Conservation (phyloP, 2,888 invertebrate genomes). For the Acanthoscelides obtectus region DNA sequence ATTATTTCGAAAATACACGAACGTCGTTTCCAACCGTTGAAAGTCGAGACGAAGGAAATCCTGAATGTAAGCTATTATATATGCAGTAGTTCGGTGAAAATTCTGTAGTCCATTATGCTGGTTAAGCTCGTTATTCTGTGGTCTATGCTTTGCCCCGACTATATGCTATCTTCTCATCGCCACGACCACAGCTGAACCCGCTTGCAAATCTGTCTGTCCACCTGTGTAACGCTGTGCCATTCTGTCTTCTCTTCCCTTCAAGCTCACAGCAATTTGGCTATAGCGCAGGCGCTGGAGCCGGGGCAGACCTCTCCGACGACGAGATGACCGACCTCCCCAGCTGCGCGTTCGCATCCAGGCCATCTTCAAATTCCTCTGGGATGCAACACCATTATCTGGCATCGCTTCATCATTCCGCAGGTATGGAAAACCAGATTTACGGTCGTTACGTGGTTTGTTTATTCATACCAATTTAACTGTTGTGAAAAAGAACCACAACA, state of each 20-base stretch:
- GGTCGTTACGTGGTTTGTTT: too few relatives aligned
- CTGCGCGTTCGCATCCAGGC: conserved; percentile 70
- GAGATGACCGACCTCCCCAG: conserved; percentile 71
- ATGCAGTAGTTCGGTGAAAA: too few relatives aligned
- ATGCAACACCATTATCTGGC: conserved; percentile 44
- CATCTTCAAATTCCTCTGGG: conserved; percentile 30
- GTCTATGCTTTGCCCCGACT: too few relatives aligned
- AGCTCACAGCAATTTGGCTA: conserved; percentile 44
- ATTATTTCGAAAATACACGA: too few relatives aligned
- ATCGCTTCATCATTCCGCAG: conserved; percentile 42
- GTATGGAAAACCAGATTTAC: conserved; percentile 29
- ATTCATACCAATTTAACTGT: too few relatives aligned
- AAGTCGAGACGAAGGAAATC: too few relatives aligned
- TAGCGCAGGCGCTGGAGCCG: conserved; percentile 41
- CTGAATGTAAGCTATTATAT: too few relatives aligned
- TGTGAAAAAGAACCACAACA: too few relatives aligned
- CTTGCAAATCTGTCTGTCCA: conserved; percentile 8
- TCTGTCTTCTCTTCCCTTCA: conserved; percentile 18
- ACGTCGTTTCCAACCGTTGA: too few relatives aligned
- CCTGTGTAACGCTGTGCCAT: conserved; percentile 24
- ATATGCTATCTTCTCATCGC: not conserved
- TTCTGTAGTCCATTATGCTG: too few relatives aligned
- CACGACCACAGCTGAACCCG: not conserved
- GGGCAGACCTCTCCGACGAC: conserved; percentile 54
- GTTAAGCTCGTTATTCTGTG: too few relatives aligned